A percentile compares a stretch with the other conserved stretches of the same genome.
Evolutionary conservation across 2,888 invertebrate species (phyloP).

Genomic region (Linnaemya tessellans): DNA sequence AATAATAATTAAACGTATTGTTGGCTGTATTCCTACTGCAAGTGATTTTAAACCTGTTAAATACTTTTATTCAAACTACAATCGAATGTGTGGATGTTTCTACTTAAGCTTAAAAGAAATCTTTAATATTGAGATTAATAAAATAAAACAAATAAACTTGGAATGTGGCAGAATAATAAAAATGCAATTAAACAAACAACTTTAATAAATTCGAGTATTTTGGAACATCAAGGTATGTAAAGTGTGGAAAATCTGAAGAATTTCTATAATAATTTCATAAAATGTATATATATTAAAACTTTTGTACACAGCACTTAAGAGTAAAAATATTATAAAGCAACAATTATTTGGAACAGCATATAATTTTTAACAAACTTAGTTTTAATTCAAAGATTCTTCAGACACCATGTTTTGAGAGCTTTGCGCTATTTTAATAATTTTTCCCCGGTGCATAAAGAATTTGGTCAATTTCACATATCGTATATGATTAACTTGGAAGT

Average conservation of each 20-base stretch:
- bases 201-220: background rate
- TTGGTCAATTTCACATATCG: too few species aligned
- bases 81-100: background rate
- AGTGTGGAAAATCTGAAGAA: background rate
- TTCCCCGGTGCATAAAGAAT: too few species aligned
- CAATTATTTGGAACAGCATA: too few species aligned
- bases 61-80: slow-evolving; percentile 30
- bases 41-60: slow-evolving; percentile 31
- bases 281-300: too few species aligned
- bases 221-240: slow-evolving; percentile 47
- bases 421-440: too few species aligned
- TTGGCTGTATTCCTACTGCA: slow-evolving; percentile 39
- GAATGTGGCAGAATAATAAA: background rate
- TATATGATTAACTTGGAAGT: too few species aligned
- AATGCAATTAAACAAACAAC: background rate
- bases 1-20: slow-evolving; percentile 10
- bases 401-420: too few species aligned
- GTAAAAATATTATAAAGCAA: too few species aligned
- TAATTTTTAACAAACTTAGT: too few species aligned
- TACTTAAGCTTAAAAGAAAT: background rate
- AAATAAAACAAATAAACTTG: slow-evolving; percentile 12
- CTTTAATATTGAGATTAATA: background rate
- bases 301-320: too few species aligned
- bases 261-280: too few species aligned
- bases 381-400: too few species aligned